Base-by-base conservation (phyloP, 2,888 invertebrate species). In the Eupsilia transversa region DNA sequence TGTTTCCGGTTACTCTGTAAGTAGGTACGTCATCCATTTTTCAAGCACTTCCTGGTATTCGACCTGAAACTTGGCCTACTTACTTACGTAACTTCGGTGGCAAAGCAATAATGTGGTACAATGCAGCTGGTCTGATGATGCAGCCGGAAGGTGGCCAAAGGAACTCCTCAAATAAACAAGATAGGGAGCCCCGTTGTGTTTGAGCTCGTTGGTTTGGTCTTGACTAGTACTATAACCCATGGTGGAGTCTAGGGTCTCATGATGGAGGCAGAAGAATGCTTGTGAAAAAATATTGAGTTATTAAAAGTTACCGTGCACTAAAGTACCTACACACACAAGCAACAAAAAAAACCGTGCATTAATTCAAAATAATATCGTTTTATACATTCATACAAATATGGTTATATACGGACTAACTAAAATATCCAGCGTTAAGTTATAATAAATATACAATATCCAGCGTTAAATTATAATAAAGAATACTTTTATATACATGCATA, bases 371-470 rank as follows among this genome's bases (percentile, higher is more conserved):
- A 38, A 38, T 38, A 38, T 38, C 10, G 10, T 38, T 38, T 10
- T 38, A 38, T 38, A 38, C 9, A 17, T 2, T 38, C 0, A 35
- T 60, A n/a, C 10, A 41, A 12, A 38, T 9, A 20, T 59, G 33
- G 23, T 35, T n/a, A 35, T 27, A 38, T 10, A 61, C 10, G 17
- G 38, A 61, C 17, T 38, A 41, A 61, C 10, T 20, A 63, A 20
- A 27, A 41, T 35, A 59, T n/a, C 35, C 27, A 38, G 35, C 35
- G 4, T 38, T 61, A 38, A 27, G 9, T 20, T 17, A 61, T 20
- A 60, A 35, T 60, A 60, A 61, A 61, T 61, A 63, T n/a, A n/a
- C n/a, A 27, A 41, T 35, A 59, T n/a, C 35, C 27, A 38, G 35
- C 35, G 4, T 38, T 61, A 38, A 27, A 4, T 20, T 17, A 61